A percentile compares a stretch with the other conserved stretches of the same genome.
Conservation (phyloP, 2,888 invertebrate species). For the Limnephilus marmoratus region DNA sequence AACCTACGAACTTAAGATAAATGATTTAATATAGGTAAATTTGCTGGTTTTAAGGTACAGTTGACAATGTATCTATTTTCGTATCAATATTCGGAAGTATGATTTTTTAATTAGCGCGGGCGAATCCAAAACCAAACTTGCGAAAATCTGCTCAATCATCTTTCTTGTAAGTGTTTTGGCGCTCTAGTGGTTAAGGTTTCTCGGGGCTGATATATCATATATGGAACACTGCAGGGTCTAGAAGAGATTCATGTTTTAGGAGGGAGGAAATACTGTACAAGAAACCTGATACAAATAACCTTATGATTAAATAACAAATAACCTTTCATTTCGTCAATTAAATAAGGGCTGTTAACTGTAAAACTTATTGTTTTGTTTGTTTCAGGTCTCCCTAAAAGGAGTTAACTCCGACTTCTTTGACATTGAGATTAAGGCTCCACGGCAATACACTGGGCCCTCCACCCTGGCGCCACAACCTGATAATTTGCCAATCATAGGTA, state of each 20-base stretch:
- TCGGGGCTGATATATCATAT: background rate
- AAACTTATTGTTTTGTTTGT: background rate
- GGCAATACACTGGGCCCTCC: constrained; percentile 71
- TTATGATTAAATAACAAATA: too few species aligned
- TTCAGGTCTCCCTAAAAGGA: constrained; percentile 70
- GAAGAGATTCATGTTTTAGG: background rate
- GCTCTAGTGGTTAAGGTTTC: background rate
- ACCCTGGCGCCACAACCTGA: constrained; percentile 69
- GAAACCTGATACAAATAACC: background rate
- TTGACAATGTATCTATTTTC: too few species aligned
- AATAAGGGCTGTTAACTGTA: background rate
- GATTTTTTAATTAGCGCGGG: too few species aligned
- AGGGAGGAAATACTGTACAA: background rate
- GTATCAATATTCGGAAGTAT: too few species aligned
- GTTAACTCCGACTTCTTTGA: constrained; percentile 72
- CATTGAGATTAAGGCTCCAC: constrained; percentile 71
- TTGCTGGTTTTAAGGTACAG: too few species aligned
- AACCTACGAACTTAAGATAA: too few species aligned
- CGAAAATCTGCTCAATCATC: too few species aligned
- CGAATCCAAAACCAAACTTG: too few species aligned
- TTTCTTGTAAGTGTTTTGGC: background rate
- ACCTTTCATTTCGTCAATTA: background rate
- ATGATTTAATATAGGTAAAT: too few species aligned
- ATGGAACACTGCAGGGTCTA: background rate
- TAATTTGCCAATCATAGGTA: constrained; percentile 63